Conservation (phyloP, 2,888 invertebrate genomes). For the Matsumyia berberina region DNA sequence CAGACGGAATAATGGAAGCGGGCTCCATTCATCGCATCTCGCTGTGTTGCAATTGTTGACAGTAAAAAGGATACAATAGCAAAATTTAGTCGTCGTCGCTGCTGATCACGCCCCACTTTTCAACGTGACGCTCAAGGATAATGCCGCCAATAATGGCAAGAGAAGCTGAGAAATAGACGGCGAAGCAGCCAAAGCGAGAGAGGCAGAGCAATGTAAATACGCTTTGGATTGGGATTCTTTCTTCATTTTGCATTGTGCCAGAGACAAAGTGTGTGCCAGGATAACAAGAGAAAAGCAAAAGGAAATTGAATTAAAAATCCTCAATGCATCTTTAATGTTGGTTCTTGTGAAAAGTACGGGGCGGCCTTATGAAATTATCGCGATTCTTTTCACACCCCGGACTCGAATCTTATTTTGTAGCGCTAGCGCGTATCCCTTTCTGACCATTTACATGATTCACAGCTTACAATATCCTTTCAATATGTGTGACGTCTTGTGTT, state of each 20-base stretch:
- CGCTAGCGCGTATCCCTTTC: conserved; percentile 33
- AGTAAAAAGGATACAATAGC: conserved; percentile 76
- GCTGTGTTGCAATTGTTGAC: conserved; percentile 71
- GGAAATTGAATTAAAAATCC: conserved; percentile 71
- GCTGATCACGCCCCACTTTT: conserved; percentile 73
- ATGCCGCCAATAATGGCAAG: conserved; percentile 46
- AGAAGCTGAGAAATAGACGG: neutral
- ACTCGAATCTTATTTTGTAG: conserved; percentile 17
- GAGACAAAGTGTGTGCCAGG: conserved; percentile 54
- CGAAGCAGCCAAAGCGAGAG: neutral
- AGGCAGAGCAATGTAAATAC: conserved; percentile 9
- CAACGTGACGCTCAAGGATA: conserved; percentile 62
- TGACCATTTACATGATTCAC: conserved; percentile 74
- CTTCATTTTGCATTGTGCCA: conserved; percentile 44
- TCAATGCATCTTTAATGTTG: conserved; percentile 70
- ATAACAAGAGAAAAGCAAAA: conserved; percentile 55
- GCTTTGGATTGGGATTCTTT: conserved; percentile 35
- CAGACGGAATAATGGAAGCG: conserved; percentile 63
- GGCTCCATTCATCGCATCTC: conserved; percentile 64
- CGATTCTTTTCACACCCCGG: conserved; percentile 46
- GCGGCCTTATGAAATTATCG: conserved; percentile 58
- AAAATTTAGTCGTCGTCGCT: conserved; percentile 74
- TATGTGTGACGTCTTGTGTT: conserved; percentile 7
- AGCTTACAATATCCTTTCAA: conserved; percentile 71
- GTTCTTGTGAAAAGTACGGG: conserved; percentile 12